These are phyloP conservation scores for Hozukius guyotensis DNA, from an alignment of 2,797 vertebrate genomes.

Conservation along the genomic window DNA sequence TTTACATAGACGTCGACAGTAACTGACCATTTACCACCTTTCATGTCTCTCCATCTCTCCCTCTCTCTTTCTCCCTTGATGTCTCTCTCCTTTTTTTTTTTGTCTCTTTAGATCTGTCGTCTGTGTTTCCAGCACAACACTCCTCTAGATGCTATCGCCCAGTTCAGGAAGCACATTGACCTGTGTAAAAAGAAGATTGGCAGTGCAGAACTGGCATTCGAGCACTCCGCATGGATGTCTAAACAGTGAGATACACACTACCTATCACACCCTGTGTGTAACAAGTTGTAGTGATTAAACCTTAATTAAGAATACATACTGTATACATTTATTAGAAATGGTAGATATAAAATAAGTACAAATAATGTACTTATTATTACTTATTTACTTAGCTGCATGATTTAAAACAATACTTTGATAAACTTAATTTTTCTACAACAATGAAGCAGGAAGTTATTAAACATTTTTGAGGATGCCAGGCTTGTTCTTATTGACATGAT, in stretches of 20 bases:
- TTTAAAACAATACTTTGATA: neutral
- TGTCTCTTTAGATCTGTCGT: slow-evolving; percentile 89
- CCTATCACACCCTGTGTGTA: neutral
- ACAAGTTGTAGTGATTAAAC: neutral
- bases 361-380: neutral
- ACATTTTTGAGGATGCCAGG: neutral
- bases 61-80: neutral
- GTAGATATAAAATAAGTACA: neutral
- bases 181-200: slow-evolving; percentile 98
- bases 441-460: neutral
- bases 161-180: slow-evolving; percentile 98
- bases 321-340: neutral
- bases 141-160: slow-evolving; percentile 96
- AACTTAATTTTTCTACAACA: neutral
- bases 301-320: neutral
- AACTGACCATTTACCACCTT: too few relatives aligned
- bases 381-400: neutral
- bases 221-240: slow-evolving; percentile 98
- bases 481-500: neutral
- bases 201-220: slow-evolving; percentile 93
- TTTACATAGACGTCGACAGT: too few relatives aligned
- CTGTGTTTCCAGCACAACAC: slow-evolving; percentile 99
- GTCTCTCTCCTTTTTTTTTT: neutral
- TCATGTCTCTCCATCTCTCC: too few relatives aligned
- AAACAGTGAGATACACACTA: slow-evolving; percentile 89